Evolutionary conservation across 2,113 vertebrate species (phyloP).

Genomic region (Puma concolor): DNA sequence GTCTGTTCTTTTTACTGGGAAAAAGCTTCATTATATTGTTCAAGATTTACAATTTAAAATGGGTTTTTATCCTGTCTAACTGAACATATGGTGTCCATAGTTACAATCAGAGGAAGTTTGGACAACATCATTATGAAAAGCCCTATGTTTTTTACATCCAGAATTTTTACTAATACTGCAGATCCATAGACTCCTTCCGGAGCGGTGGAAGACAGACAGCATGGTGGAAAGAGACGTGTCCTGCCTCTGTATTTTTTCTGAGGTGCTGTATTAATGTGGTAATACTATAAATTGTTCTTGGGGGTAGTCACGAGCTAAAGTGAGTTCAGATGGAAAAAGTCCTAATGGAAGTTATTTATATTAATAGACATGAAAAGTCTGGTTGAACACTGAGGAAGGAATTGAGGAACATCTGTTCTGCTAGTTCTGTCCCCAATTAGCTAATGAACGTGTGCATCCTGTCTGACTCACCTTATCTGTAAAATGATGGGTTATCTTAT

Average conservation of each 20-base stretch:
- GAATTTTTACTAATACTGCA: not conserved
- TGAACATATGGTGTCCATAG: conserved; percentile 35
- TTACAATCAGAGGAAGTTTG: conserved; percentile 30
- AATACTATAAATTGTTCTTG: not conserved
- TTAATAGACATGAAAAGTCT: not conserved
- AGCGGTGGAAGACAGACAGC: not conserved
- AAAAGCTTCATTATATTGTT: conserved; percentile 48
- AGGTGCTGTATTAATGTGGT: not conserved
- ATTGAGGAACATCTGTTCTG: not conserved
- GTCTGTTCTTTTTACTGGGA: conserved; percentile 60
- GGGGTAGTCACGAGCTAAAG: not conserved
- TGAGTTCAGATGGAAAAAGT: not conserved
- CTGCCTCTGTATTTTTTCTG: not conserved
- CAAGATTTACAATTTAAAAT: conserved; percentile 53
- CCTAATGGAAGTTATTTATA: conserved; percentile 20
- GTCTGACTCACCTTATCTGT: not conserved
- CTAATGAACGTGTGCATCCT: not conserved
- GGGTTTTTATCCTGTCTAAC: conserved; percentile 46
- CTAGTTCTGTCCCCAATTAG: not conserved
- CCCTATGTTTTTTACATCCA: not conserved
- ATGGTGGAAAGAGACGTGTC: not conserved
- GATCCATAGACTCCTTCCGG: not conserved
- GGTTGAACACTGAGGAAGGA: not conserved
- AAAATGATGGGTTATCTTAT: conserved; percentile 14
- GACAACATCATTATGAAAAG: conserved; percentile 40